Base-by-base conservation (phyloP, 2,113 vertebrate genomes). In the Orientallactaga bullata region DNA sequence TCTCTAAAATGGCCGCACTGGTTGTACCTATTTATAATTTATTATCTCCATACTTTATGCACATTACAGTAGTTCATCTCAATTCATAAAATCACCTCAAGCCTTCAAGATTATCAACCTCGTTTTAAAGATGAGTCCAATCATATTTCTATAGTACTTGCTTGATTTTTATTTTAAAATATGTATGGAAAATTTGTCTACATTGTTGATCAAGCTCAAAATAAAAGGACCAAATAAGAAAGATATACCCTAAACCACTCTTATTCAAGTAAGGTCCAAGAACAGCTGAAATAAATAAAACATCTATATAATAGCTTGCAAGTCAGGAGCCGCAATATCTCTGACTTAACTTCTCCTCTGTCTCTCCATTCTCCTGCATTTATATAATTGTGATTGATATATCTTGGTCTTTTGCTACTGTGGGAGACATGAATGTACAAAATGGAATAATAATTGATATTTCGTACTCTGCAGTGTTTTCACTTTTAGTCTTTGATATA, bases 241-340 rank as follows among this genome's bases (percentile, higher is more conserved):
- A 84, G 21, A 37, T 37, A 61, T 23, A 73, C 6, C 72, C 32
- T 81, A 94, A 86, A 77, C 3, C 83, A 71, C 32, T 89, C 39
- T 92, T 92, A 7, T 60, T 60, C 72, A 95, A 88, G 88, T 79
- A 85, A 82, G 37, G 55, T 63, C 58, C 83, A 85, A 60, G 79
- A 92, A 66, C 15, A 20, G 17, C 0, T 26, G 39, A 92, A 92
- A 80, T 83, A 81, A 95, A 93, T 20, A 21, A 63, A 63, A 63
- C 9, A 89, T 37, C 6, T 7, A 6, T 51, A 30, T 71, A 65
- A 79, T 17, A 71, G 24, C 26, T 90, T 32, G 0, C 69, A 78
- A 85, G 42, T 86, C 47, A 3, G 42, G 28, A 47, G 5, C 11
- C 23, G 68, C 55, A 26, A 15, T 35, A 20, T 30, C 51, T 61